Conservation (phyloP, 2,797 vertebrate species). For the Tinamus major region DNA sequence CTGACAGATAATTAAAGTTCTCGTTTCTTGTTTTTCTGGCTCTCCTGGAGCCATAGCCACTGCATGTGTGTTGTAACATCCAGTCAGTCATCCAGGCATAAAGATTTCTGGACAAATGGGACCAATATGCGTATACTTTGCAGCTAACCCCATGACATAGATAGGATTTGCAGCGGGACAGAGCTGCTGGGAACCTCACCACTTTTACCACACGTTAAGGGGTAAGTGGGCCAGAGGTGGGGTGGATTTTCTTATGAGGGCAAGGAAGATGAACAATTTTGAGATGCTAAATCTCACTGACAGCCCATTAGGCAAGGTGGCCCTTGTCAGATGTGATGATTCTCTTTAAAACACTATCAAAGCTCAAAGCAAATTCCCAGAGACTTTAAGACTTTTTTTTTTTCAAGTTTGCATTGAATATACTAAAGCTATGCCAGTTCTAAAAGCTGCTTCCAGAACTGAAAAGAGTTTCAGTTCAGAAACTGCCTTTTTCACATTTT, state of each 20-base stretch:
- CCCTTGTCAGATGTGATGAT: not conserved
- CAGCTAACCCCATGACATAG: not conserved
- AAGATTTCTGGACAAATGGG: not conserved
- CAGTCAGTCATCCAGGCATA: not conserved
- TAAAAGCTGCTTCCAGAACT: slow-evolving; percentile 57
- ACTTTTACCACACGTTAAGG: not conserved
- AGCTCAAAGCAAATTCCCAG: slow-evolving; percentile 47
- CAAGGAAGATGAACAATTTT: not conserved
- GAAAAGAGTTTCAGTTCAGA: not conserved
- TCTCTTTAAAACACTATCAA: slow-evolving; percentile 17
- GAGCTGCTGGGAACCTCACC: not conserved
- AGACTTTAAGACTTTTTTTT: not conserved
- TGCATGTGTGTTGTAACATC: not conserved
- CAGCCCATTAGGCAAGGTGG: slow-evolving; percentile 35
- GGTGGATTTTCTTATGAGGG: not conserved
- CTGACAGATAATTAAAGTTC: not conserved
- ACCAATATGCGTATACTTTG: not conserved
- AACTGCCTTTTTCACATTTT: slow-evolving; percentile 51
- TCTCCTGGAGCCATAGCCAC: not conserved
- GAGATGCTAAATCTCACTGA: slow-evolving; percentile 1
- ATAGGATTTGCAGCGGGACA: not conserved
- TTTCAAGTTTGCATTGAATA: slow-evolving; percentile 25
- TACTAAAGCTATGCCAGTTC: slow-evolving; percentile 5
- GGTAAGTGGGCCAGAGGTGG: not conserved
- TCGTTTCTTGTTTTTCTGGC: not conserved